Evolutionary conservation across 2,113 vertebrate species (phyloP).

Genomic region (Geococcyx californianus): DNA sequence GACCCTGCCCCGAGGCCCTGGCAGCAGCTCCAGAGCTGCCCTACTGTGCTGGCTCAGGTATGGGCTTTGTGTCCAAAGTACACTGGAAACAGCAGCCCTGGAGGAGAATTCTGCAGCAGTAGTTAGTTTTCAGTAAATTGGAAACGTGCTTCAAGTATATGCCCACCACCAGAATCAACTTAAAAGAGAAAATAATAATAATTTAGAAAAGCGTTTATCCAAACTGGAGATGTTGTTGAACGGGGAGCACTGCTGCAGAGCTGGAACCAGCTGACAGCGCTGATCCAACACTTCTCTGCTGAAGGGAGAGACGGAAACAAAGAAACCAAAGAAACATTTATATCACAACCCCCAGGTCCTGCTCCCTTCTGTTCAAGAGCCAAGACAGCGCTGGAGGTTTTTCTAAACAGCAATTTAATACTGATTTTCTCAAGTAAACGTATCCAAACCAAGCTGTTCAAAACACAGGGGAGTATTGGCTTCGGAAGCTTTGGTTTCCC

Average conservation of each 20-base stretch:
- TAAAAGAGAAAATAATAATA: background rate
- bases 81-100: background rate
- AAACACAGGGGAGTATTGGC: constrained; percentile 5
- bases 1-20: background rate
- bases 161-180: background rate
- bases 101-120: background rate
- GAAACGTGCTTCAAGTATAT: background rate
- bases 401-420: constrained; percentile 27
- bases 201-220: background rate
- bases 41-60: background rate
- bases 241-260: background rate
- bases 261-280: background rate
- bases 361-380: background rate
- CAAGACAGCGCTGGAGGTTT: background rate
- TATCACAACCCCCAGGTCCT: background rate
- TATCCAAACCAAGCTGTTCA: constrained; percentile 32
- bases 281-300: background rate
- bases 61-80: background rate
- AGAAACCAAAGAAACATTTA: background rate
- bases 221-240: background rate
- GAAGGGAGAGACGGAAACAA: background rate
- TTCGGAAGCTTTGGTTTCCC: constrained; percentile 8
- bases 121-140: background rate
- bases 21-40: background rate
- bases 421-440: constrained; percentile 6